Conservation (phyloP, 2,113 vertebrate species). For the Mastomys coucha region DNA sequence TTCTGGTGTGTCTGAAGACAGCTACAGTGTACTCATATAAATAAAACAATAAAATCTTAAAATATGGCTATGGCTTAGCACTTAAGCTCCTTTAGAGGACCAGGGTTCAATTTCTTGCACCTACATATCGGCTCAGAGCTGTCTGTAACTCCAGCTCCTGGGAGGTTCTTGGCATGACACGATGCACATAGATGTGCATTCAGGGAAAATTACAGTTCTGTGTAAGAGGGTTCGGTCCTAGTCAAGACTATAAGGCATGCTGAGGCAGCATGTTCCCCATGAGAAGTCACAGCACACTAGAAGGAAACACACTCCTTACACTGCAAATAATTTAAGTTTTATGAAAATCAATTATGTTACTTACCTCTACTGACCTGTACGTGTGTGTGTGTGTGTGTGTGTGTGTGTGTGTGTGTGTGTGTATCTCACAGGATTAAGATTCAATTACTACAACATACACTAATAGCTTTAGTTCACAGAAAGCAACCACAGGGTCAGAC, state of each 20-base stretch:
- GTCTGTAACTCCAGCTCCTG: too few relatives aligned
- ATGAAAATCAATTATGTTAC: conserved; percentile 44
- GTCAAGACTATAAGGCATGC: not conserved
- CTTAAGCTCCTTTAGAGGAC: not conserved
- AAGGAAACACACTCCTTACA: conserved; percentile 12
- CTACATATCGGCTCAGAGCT: not conserved
- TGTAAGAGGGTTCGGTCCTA: not conserved
- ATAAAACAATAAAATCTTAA: too few relatives aligned
- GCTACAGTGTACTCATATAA: too few relatives aligned
- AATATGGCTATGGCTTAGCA: not conserved
- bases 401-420: not conserved
- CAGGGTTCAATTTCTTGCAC: not conserved
- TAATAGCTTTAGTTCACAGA: conserved; percentile 39
- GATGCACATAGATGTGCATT: not conserved
- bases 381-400: not conserved
- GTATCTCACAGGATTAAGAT: conserved; percentile 16
- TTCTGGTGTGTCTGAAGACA: too few relatives aligned
- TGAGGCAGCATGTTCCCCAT: not conserved
- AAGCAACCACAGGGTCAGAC: conserved; percentile 45
- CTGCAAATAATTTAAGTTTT: conserved; percentile 58
- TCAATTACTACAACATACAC: conserved; percentile 50
- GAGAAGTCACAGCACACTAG: not conserved
- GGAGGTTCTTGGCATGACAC: not conserved
- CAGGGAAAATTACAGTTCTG: not conserved
- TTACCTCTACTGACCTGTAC: conserved; percentile 48